Evolutionary conservation across 2,797 vertebrate genomes (phyloP).

Genomic region (Gymnoscopelus microlampas): DNA sequence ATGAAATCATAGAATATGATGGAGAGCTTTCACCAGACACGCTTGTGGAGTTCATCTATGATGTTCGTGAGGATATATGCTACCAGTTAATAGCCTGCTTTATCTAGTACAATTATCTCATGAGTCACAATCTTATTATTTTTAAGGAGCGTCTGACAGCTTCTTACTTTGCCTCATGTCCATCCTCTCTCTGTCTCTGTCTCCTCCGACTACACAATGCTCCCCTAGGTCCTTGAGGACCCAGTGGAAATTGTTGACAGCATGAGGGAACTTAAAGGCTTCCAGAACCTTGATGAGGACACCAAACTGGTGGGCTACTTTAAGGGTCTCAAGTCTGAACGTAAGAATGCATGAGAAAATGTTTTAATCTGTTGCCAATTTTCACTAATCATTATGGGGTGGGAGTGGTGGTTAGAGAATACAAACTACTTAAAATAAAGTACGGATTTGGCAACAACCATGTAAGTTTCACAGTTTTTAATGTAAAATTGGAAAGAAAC

Average conservation of each 20-base stretch:
- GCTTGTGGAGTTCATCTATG: slow-evolving; percentile 90
- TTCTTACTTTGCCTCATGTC: slow-evolving; percentile 23
- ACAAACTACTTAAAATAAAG: no score
- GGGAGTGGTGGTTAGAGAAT: no score
- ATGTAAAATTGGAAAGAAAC: no score
- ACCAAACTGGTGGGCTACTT: slow-evolving; percentile 94
- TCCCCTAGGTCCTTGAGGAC: slow-evolving; percentile 88
- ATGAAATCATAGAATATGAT: slow-evolving; percentile 91
- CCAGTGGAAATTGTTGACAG: slow-evolving; percentile 91
- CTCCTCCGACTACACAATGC: slow-evolving; percentile 1
- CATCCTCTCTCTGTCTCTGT: slow-evolving; percentile 24
- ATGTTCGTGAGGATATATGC: slow-evolving; percentile 84
- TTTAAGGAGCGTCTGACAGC: background rate
- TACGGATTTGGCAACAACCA: no score
- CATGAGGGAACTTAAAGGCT: slow-evolving; percentile 85
- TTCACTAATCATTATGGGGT: no score
- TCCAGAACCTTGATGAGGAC: slow-evolving; percentile 89
- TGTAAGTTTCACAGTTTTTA: no score
- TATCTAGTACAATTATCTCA: slow-evolving; percentile 29
- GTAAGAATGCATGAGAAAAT: slow-evolving; percentile 80
- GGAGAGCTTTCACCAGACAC: slow-evolving; percentile 91
- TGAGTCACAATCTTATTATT: slow-evolving; percentile 14
- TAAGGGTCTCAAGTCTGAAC: slow-evolving; percentile 91
- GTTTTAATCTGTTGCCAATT: background rate
- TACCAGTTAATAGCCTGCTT: slow-evolving; percentile 68